phyloP scores from a whole-genome alignment of 1,140 invertebrate genomes.

The Asobara japonica region DNA sequence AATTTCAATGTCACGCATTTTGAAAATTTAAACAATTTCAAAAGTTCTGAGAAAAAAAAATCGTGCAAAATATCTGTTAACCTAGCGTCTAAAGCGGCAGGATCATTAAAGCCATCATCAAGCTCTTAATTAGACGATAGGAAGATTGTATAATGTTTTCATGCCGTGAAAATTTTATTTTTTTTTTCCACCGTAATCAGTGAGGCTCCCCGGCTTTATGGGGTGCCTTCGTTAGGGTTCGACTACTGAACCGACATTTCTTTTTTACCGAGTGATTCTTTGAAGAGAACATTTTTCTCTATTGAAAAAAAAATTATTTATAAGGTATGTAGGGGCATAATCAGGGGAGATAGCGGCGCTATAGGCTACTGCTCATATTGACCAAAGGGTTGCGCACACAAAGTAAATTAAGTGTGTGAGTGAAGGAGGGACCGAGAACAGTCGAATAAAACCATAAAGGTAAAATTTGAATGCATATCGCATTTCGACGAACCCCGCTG shows the following conservation, averaged over 20 bases:
- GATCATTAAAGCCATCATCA: background rate
- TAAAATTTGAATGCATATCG: constrained; percentile 33
- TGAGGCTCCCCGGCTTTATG: background rate
- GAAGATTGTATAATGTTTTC: too few relatives aligned
- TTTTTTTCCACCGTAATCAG: background rate
- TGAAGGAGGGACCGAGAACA: background rate
- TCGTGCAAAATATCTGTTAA: too few relatives aligned
- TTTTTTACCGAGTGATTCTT: background rate
- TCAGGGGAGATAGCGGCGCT: too few relatives aligned
- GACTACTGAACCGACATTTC: background rate
- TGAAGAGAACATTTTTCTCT: background rate
- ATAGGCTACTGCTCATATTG: constrained; percentile 41
- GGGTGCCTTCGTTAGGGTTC: background rate
- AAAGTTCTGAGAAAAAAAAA: too few relatives aligned
- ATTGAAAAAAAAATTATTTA: constrained; percentile 8
- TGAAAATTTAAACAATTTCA: too few relatives aligned
- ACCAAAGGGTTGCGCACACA: constrained; percentile 47
- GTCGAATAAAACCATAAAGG: constrained; percentile 9
- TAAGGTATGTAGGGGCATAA: constrained; percentile 51
- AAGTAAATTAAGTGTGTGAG: background rate
- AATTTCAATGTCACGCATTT: too few relatives aligned
- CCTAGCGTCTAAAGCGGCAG: too few relatives aligned
- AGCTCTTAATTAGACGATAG: too few relatives aligned
- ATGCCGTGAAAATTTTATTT: too few relatives aligned
- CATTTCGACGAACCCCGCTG: constrained; percentile 26